These are phyloP conservation scores for Herpailurus yagouaroundi DNA, from an alignment of 2,113 vertebrate genomes.

Conservation along the genomic window DNA sequence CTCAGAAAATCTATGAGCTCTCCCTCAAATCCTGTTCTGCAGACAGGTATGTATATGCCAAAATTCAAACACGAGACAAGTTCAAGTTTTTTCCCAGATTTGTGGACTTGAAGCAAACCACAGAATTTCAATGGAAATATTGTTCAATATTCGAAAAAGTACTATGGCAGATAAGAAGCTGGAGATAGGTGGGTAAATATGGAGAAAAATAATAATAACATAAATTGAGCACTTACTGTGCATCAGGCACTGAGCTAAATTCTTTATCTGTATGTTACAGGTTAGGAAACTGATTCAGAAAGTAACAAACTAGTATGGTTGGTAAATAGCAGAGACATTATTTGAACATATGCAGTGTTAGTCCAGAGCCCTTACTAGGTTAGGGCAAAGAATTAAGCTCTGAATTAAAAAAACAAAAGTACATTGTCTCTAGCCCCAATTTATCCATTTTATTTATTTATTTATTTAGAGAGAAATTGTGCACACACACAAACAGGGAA, in stretches of 20 bases:
- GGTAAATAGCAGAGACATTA: not conserved
- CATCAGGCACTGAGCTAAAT: not conserved
- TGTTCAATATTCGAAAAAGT: not conserved
- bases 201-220: not conserved
- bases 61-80: not conserved
- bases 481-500: too few species aligned
- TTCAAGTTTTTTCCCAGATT: not conserved
- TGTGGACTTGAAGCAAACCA: not conserved
- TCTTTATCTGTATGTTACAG: not conserved
- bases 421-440: not conserved
- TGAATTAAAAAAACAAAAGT: not conserved
- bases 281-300: not conserved
- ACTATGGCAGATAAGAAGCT: not conserved
- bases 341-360: not conserved
- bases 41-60: not conserved
- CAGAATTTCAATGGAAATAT: not conserved
- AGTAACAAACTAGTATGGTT: not conserved
- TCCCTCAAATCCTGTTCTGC: not conserved
- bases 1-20: not conserved
- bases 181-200: not conserved
- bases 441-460: too few species aligned
- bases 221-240: not conserved
- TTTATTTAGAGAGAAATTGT: too few species aligned
- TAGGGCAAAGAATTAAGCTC: constrained; percentile 2
- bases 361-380: not conserved